Evolutionary conservation across 2,113 vertebrate genomes (phyloP), one percentile per base, ranked within the genome.

Genomic region (Aleadryas rufinucha): DNA sequence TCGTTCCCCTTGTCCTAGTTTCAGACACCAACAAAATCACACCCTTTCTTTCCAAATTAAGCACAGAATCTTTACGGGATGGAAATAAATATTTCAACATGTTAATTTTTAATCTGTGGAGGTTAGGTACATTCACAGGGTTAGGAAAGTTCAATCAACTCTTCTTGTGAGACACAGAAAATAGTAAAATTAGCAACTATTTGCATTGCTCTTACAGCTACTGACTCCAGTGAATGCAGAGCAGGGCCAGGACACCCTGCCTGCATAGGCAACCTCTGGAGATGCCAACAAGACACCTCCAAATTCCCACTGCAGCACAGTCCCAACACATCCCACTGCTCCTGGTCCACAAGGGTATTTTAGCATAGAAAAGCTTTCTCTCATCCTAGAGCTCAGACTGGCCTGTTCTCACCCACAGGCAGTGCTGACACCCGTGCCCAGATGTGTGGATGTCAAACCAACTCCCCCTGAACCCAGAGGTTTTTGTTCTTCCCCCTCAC

Each of bases 41-140:
- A 84, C 72, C 39, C 59, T 72, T 92, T 84, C 65, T 44, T 87
- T 47, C 70, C 84, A 89, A 89, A 91, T 88, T 72, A 72, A 91
- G 57, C n/a, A 91, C 59, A 82, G 84, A 86, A 75, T 64, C 84
- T 77, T 86, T 16, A 14, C 9, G 16, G 52, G 74, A 65, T 37
- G 12, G 45, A 44, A 84, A 77, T 88, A 76, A 74, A 54, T 7
- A 57, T 17, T 76, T 66, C 35, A 80, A 49, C 15, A 24, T 13
- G 60, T 84, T 90, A 70, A 81, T 92, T 85, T 69, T 76, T 95
- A 80, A 94, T 90, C 87, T 78, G 31, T 59, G 47, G 37, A 89
- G 31, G 52, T 86, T 64, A 92, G 78, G 31, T 49, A 70, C 52
- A 53, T 28, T 49, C 24, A 56, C 23, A 42, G 44, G 37, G 60